These are phyloP conservation scores for Monochamus alternatus DNA, from an alignment of 2,888 invertebrate species.

Conservation along the genomic window DNA sequence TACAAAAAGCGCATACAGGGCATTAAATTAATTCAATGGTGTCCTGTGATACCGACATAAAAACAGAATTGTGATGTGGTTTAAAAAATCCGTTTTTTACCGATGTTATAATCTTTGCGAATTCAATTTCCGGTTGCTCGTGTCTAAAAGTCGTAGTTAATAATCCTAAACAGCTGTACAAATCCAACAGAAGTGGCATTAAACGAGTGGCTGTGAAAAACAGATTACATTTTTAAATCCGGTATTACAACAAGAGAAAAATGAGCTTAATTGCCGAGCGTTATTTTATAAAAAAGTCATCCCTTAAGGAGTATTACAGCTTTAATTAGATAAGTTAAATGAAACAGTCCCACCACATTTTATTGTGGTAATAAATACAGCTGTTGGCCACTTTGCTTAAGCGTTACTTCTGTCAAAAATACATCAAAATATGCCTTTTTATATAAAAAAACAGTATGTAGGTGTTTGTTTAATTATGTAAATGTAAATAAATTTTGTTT, in stretches of 20 bases:
- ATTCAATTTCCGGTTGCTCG: neutral
- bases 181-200: slow-evolving; percentile 26
- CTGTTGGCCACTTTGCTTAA: neutral
- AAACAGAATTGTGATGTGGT: too few relatives aligned
- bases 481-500: too few relatives aligned
- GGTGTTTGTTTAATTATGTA: too few relatives aligned
- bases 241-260: slow-evolving; percentile 48
- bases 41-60: too few relatives aligned
- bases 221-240: slow-evolving; percentile 50
- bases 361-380: slow-evolving; percentile 1
- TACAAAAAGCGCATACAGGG: too few relatives aligned
- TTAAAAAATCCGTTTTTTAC: neutral
- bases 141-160: slow-evolving; percentile 1
- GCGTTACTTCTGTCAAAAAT: too few relatives aligned
- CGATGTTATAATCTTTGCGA: neutral
- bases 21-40: too few relatives aligned
- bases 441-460: too few relatives aligned
- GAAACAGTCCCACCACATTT: slow-evolving; percentile 14
- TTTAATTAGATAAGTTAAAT: slow-evolving; percentile 31
- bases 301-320: slow-evolving; percentile 43
- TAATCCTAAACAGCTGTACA: slow-evolving; percentile 11
- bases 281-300: slow-evolving; percentile 46
- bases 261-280: slow-evolving; percentile 45
- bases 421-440: too few relatives aligned
- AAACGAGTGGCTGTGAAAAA: slow-evolving; percentile 41